Conservation (phyloP, 92 coral and sea anemone species). For the Diadumene lineata region DNA sequence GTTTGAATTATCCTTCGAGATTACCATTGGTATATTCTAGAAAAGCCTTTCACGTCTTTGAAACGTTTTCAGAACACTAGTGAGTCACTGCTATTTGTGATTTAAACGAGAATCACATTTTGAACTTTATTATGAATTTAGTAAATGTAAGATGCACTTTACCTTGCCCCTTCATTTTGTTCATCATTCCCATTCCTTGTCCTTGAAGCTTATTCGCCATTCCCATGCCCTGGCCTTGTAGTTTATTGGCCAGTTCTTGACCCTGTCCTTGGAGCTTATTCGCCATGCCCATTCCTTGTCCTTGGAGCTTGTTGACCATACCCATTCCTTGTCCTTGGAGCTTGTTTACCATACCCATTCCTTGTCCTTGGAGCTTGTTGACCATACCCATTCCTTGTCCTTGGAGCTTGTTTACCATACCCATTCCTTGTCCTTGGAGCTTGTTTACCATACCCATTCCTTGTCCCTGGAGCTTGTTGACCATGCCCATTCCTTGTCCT, state of each 20-base stretch:
- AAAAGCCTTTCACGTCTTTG: too few species aligned
- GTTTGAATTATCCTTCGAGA: too few species aligned
- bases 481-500: constrained; percentile 40
- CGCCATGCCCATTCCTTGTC: too few species aligned
- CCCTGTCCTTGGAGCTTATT: constrained; percentile 69
- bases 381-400: constrained; percentile 67
- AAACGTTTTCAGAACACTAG: too few species aligned
- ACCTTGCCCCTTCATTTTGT: constrained; percentile 74
- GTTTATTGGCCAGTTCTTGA: constrained; percentile 41
- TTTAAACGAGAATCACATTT: background rate
- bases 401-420: constrained; percentile 47
- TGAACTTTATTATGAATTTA: background rate
- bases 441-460: constrained; percentile 57
- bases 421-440: constrained; percentile 57
- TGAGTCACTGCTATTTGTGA: too few species aligned
- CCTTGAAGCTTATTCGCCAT: constrained; percentile 46
- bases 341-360: too few species aligned
- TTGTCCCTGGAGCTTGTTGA: constrained; percentile 54
- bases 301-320: too few species aligned
- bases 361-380: constrained; percentile 66
- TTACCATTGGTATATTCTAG: too few species aligned
- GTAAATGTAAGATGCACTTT: background rate
- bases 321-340: too few species aligned
- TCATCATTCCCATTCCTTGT: constrained; percentile 65
- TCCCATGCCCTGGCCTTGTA: constrained; percentile 58